These are phyloP conservation scores for Dasyurus viverrinus DNA, from an alignment of 2,113 vertebrate genomes.

Conservation along the genomic window DNA sequence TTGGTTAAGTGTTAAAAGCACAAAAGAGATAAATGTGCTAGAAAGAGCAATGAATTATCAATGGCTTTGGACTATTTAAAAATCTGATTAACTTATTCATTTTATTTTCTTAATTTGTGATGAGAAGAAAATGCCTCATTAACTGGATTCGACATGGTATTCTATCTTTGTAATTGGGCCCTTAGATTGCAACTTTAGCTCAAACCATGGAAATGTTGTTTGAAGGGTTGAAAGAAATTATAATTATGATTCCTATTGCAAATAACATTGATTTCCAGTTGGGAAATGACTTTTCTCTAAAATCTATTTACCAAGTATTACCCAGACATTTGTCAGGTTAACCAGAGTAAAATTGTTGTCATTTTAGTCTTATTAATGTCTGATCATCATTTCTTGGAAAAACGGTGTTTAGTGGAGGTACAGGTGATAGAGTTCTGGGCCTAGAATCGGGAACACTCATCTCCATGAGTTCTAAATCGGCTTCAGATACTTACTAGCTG, in stretches of 20 bases:
- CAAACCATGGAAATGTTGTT: neutral
- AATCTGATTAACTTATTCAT: conserved; percentile 3
- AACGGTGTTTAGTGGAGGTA: neutral
- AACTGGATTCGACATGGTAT: neutral
- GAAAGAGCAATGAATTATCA: neutral
- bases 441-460: neutral
- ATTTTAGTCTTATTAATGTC: neutral
- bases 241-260: neutral
- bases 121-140: neutral
- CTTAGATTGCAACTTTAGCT: neutral
- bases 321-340: neutral
- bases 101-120: neutral
- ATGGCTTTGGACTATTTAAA: neutral
- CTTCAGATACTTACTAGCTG: neutral
- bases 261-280: neutral
- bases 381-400: neutral
- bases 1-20: neutral
- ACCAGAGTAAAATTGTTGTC: neutral
- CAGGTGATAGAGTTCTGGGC: neutral
- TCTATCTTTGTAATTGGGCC: neutral
- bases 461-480: neutral
- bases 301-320: neutral
- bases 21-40: neutral
- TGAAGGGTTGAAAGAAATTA: neutral
- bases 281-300: neutral